Evolutionary conservation across 2,888 invertebrate genomes (phyloP).

Genomic region (Andrena praecox): DNA sequence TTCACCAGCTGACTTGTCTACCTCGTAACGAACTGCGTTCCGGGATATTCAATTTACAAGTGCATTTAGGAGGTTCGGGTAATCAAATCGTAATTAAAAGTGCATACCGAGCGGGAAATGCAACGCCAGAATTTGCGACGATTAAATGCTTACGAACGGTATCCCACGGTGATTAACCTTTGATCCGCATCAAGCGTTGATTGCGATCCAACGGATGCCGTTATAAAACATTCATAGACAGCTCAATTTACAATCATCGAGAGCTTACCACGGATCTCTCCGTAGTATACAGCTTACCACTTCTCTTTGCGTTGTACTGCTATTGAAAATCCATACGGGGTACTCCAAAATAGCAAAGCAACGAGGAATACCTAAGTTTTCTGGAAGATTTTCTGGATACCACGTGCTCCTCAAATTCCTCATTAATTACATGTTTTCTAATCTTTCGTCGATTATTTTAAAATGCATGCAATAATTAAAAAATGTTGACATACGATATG

Average conservation of each 20-base stretch:
- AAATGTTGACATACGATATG: too few relatives aligned
- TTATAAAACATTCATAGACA: conserved; percentile 38
- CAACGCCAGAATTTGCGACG: conserved; percentile 31
- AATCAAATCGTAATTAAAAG: conserved; percentile 57
- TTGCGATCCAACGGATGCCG: conserved; percentile 12
- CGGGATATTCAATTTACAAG: conserved; percentile 18
- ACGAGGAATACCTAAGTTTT: too few relatives aligned
- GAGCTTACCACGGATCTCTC: neutral
- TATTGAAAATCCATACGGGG: neutral
- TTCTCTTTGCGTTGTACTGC: neutral
- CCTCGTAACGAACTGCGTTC: neutral
- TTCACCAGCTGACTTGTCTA: neutral
- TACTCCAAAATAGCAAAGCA: neutral
- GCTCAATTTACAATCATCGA: conserved; percentile 36
- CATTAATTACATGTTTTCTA: too few relatives aligned
- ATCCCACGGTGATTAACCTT: conserved; percentile 53
- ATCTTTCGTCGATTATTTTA: too few relatives aligned
- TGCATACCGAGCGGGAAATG: conserved; percentile 21
- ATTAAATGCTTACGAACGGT: conserved; percentile 53
- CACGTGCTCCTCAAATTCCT: too few relatives aligned
- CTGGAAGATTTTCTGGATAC: too few relatives aligned
- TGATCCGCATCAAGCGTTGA: conserved; percentile 47
- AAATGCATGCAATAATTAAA: too few relatives aligned
- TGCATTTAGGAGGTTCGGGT: conserved; percentile 22
- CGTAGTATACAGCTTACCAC: neutral